Percentiles rank a stretch among this genome's conserved stretches.
These are phyloP conservation scores for Calycopis cecrops DNA, from an alignment of 1,140 invertebrate species.

Conservation along the genomic window DNA sequence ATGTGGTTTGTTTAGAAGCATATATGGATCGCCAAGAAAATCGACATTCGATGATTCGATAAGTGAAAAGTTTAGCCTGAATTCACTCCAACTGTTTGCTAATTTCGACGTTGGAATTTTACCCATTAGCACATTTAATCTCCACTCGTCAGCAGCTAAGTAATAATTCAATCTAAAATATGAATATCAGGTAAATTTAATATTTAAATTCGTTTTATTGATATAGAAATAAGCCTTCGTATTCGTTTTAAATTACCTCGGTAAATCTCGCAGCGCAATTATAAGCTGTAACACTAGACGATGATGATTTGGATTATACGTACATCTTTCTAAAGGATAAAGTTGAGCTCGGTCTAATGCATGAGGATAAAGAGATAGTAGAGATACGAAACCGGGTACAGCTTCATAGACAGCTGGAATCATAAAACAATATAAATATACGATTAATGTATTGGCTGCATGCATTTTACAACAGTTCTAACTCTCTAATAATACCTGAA, in stretches of 20 bases:
- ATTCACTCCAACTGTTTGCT: slow-evolving; percentile 74
- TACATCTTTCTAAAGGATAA: slow-evolving; percentile 52
- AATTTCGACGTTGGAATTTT: slow-evolving; percentile 45
- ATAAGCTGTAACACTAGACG: slow-evolving; percentile 68
- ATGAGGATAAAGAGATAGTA: slow-evolving; percentile 68
- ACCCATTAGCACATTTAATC: slow-evolving; percentile 73
- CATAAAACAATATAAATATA: background rate
- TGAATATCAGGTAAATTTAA: too few relatives aligned
- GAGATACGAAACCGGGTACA: slow-evolving; percentile 63
- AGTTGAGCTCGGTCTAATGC: slow-evolving; percentile 53
- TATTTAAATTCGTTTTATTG: too few relatives aligned
- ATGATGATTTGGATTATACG: slow-evolving; percentile 56
- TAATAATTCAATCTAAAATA: slow-evolving; percentile 75
- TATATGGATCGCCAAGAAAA: slow-evolving; percentile 74
- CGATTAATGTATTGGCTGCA: background rate
- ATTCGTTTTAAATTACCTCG: slow-evolving; percentile 46
- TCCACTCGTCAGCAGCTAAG: slow-evolving; percentile 77
- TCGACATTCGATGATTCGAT: slow-evolving; percentile 61
- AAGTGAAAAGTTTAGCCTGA: slow-evolving; percentile 60
- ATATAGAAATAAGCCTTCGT: slow-evolving; percentile 15
- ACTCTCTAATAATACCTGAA: slow-evolving; percentile 58
- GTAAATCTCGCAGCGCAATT: slow-evolving; percentile 71
- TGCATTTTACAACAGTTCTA: background rate
- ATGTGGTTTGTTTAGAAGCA: slow-evolving; percentile 77
- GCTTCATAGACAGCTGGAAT: slow-evolving; percentile 70